These are phyloP conservation scores for Gambelia wislizenii DNA, from an alignment of 2,797 vertebrate species.

Conservation along the genomic window DNA sequence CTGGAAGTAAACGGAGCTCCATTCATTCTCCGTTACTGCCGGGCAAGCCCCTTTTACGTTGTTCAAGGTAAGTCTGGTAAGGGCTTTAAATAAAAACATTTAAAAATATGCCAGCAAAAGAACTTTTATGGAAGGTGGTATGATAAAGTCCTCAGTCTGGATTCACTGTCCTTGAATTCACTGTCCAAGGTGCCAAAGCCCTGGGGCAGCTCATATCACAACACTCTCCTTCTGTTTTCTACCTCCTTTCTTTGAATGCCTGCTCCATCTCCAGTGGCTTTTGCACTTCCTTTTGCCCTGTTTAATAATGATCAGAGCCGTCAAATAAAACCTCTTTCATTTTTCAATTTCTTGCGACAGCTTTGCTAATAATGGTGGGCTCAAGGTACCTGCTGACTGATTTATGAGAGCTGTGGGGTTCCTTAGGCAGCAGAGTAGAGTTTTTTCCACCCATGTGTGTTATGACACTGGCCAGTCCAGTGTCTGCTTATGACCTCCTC, in stretches of 20 bases:
- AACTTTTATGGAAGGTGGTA: no score
- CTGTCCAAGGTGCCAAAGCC: background rate
- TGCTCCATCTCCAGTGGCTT: background rate
- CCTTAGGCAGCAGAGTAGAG: slow-evolving; percentile 67
- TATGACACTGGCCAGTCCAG: slow-evolving; percentile 57
- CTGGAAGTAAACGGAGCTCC: no score
- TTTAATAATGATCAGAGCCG: slow-evolving; percentile 58
- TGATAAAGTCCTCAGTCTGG: no score
- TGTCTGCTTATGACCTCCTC: background rate
- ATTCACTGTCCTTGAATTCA: background rate
- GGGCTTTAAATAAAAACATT: no score
- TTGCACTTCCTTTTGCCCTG: slow-evolving; percentile 17
- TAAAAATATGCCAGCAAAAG: no score
- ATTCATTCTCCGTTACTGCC: no score
- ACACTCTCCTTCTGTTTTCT: background rate
- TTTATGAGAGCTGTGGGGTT: slow-evolving; percentile 62
- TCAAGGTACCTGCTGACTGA: slow-evolving; percentile 72
- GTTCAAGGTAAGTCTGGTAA: no score
- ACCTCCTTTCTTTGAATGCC: background rate
- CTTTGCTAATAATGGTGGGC: slow-evolving; percentile 64
- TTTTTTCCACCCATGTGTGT: slow-evolving; percentile 63
- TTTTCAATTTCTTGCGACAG: slow-evolving; percentile 60
- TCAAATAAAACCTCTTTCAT: slow-evolving; percentile 68
- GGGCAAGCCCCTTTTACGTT: no score
- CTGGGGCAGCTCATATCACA: background rate